These are phyloP conservation scores for Dipodomys ordii DNA, from an alignment of 2,113 vertebrate genomes.

Conservation along the genomic window DNA sequence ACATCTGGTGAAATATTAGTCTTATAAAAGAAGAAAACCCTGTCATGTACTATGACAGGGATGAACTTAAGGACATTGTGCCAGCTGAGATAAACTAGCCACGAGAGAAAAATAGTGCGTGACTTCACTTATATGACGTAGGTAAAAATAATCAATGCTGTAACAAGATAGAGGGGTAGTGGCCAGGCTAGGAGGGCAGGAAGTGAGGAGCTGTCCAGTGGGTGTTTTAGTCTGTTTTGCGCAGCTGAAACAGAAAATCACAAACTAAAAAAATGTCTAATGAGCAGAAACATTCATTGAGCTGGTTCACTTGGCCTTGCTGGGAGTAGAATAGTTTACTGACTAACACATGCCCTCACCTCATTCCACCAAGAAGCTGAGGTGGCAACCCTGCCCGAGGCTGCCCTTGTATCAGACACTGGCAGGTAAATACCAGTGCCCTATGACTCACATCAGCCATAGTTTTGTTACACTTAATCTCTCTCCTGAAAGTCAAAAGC, in stretches of 20 bases:
- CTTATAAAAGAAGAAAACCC: background rate
- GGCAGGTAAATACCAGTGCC: no score
- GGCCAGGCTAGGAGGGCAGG: background rate
- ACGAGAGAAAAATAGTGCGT: background rate
- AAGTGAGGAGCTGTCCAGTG: background rate
- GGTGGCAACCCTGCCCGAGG: no score
- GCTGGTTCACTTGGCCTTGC: no score
- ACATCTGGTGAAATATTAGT: background rate
- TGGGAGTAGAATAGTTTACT: no score
- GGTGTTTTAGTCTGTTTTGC: background rate
- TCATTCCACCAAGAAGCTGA: no score
- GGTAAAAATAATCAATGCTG: background rate
- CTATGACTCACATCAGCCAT: no score
- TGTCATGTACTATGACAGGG: background rate
- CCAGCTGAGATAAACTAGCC: background rate
- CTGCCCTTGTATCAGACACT: no score
- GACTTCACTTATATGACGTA: background rate
- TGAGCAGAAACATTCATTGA: background rate
- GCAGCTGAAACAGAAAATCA: background rate
- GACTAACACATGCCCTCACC: no score
- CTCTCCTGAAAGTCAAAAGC: no score
- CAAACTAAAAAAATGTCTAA: no score
- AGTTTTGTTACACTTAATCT: no score
- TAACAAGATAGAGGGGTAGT: background rate
- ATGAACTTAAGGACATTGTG: background rate